Evolutionary conservation across 2,888 invertebrate genomes (phyloP).

Genomic region (Drosophila kambysellisi): DNA sequence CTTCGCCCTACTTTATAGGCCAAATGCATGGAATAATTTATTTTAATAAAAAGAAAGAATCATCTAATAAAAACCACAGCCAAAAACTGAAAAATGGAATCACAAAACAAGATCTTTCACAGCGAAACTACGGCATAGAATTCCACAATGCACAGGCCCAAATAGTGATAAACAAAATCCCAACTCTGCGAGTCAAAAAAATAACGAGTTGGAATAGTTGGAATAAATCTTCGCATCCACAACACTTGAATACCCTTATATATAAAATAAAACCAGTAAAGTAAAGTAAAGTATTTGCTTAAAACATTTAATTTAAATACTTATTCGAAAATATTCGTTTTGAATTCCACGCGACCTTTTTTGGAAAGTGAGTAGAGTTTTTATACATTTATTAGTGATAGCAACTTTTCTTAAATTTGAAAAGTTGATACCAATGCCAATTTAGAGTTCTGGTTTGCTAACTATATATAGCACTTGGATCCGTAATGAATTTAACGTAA

Average conservation of each 20-base stretch:
- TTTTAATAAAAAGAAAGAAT: slow-evolving; percentile 55
- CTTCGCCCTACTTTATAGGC: slow-evolving; percentile 66
- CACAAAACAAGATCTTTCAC: slow-evolving; percentile 28
- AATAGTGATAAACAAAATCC: slow-evolving; percentile 1
- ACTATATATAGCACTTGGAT: background rate
- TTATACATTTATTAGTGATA: background rate
- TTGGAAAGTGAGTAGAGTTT: background rate
- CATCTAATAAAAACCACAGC: slow-evolving; percentile 31
- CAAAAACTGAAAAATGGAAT: slow-evolving; percentile 35
- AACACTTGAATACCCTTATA: slow-evolving; percentile 18
- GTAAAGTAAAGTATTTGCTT: too few relatives aligned
- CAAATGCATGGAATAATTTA: slow-evolving; percentile 70
- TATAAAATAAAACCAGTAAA: background rate
- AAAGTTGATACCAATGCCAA: background rate
- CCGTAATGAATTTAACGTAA: background rate
- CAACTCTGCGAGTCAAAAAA: slow-evolving; percentile 23
- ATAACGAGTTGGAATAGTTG: slow-evolving; percentile 18
- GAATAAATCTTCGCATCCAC: background rate
- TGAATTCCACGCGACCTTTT: background rate
- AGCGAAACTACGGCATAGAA: slow-evolving; percentile 52
- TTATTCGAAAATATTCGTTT: background rate
- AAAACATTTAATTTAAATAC: background rate
- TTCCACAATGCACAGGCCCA: slow-evolving; percentile 8
- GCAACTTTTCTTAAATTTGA: background rate
- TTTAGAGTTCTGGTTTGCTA: background rate